Base-by-base conservation (phyloP, 2,113 vertebrate genomes). In the Oreotrochilus melanogaster region DNA sequence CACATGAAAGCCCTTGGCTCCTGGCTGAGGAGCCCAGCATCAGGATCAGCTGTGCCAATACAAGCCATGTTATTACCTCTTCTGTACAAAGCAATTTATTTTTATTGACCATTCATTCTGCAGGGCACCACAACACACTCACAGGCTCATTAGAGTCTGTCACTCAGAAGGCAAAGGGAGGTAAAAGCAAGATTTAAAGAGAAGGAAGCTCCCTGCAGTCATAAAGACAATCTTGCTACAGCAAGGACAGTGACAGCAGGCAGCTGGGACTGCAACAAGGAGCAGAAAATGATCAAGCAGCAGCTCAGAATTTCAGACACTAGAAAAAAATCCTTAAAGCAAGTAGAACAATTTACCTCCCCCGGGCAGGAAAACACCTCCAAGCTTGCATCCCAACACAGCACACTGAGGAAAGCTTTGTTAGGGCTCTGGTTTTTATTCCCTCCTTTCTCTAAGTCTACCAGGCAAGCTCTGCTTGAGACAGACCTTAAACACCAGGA, bases 121-220 rank as follows among this genome's bases (percentile, higher is more conserved):
- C 60, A 67, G 92, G 81, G 88, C 92, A 86, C 92, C 69, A 51
- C 60, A 78, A 76, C 94, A 79, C 2, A 14, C 78, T 92, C n/a
- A n/a, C n/a, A n/a, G n/a, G 37, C 94, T 97, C 90, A 70, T 94
- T 94, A 92, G 10, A 88, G n/a, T 11, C 88, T 93, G 94, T 88
- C 96, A 95, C 42, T 86, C 93, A 96, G 75, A 51, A 92, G 24
- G 82, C 72, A 92, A 64, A 78, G 56, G 58, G 82, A 92, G 71
- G 93, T 22, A 85, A 91, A 82, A 75, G 56, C 42, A 69, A 48
- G 66, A 85, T 73, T 72, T 61, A 76, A 92, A 79, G 81, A 85
- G 81, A 89, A 79, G 78, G 75, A 62, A 95, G 78, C 64, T 89
- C 87, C 43, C 86, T 39, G 42, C 67, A 92, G 87, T 27, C 67